Percentiles rank a stretch among this genome's conserved stretches.
phyloP scores from a whole-genome alignment of 2,113 vertebrate genomes.

The Cryptomyrus ogoouensis region DNA sequence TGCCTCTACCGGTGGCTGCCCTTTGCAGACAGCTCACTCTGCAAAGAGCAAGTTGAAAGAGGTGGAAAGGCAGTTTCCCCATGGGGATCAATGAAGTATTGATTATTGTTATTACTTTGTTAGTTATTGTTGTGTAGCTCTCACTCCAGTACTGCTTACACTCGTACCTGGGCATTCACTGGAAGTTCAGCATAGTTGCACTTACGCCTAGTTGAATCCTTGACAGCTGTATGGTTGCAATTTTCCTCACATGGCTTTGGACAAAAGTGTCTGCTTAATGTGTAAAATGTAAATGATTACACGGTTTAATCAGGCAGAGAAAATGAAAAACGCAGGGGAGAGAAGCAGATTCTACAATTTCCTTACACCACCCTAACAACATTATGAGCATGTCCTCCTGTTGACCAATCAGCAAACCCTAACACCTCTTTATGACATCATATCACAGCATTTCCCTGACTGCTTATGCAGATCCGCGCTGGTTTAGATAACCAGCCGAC shows the following conservation, averaged over 20 bases:
- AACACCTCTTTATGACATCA: neutral
- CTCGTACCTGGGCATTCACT: neutral
- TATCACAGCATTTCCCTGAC: neutral
- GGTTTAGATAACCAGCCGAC: neutral
- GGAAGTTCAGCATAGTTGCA: neutral
- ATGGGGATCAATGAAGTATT: too few relatives aligned
- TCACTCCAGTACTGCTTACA: neutral
- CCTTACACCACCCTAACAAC: neutral
- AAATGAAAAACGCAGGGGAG: neutral
- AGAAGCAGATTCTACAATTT: neutral
- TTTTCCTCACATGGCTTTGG: neutral
- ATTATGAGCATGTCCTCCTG: neutral
- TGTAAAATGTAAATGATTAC: neutral
- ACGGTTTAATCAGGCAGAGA: neutral
- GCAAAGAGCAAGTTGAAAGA: too few relatives aligned
- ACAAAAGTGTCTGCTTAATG: neutral
- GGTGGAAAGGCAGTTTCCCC: too few relatives aligned
- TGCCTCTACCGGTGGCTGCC: too few relatives aligned
- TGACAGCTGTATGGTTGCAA: neutral
- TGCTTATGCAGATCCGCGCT: neutral
- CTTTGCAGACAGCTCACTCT: too few relatives aligned
- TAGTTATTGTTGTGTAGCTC: neutral
- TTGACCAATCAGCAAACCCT: neutral
- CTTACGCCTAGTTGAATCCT: neutral
- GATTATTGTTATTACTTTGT: neutral